phyloP scores from a whole-genome alignment of 2,888 invertebrate species.

The Heliconius cydno region DNA sequence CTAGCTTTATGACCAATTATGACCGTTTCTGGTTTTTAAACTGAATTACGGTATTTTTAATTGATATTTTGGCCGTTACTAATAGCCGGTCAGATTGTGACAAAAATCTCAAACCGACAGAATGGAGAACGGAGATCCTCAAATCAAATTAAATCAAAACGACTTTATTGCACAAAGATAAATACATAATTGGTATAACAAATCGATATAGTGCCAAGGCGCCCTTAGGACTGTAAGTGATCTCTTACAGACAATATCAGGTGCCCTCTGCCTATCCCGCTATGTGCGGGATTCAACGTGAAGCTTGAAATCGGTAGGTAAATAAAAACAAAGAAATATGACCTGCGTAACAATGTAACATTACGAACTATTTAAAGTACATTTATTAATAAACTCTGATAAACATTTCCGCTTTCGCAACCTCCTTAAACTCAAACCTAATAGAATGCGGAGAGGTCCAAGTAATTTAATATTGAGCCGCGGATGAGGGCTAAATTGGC shows the following conservation, averaged over 20 bases:
- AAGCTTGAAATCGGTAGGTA: not conserved
- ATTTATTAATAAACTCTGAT: slow-evolving; percentile 15
- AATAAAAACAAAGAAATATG: not conserved
- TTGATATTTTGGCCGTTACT: not conserved
- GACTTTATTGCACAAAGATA: too few relatives aligned
- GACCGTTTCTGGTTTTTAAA: too few relatives aligned
- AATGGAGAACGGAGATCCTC: too few relatives aligned
- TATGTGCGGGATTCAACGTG: too few relatives aligned
- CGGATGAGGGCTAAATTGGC: slow-evolving; percentile 78
- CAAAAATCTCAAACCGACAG: too few relatives aligned
- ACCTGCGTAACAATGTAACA: not conserved
- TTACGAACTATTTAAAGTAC: not conserved
- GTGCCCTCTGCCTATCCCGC: too few relatives aligned
- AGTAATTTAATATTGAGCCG: slow-evolving; percentile 75
- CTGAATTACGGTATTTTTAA: not conserved
- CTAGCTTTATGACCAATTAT: too few relatives aligned
- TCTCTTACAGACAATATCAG: too few relatives aligned
- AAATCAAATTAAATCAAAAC: too few relatives aligned
- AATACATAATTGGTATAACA: too few relatives aligned
- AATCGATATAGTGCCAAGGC: too few relatives aligned
- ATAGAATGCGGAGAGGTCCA: slow-evolving; percentile 60
- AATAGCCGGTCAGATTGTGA: not conserved
- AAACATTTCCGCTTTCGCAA: slow-evolving; percentile 27
- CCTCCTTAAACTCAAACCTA: slow-evolving; percentile 28
- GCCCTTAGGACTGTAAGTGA: too few relatives aligned